phyloP scores from a whole-genome alignment of 2,113 vertebrate species.

The Cranoglanis bouderius region DNA sequence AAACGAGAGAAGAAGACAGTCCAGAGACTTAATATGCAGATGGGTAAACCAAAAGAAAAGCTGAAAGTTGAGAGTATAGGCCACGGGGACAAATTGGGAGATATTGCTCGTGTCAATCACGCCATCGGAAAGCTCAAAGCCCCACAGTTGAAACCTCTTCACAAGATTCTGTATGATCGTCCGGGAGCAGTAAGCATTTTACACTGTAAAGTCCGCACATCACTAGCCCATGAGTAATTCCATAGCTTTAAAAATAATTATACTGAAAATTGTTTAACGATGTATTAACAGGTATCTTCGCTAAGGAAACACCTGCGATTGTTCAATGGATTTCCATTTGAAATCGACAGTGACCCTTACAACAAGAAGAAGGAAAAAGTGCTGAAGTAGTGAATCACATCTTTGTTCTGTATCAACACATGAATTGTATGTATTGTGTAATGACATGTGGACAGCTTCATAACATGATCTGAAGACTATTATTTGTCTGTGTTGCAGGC shows the following conservation, averaged over 20 bases:
- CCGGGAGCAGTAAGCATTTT: slow-evolving; percentile 86
- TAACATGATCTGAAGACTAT: not conserved
- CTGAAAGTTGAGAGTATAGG: slow-evolving; percentile 86
- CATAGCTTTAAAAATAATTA: not conserved
- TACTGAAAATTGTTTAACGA: not conserved
- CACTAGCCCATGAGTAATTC: not conserved
- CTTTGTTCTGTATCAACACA: not conserved
- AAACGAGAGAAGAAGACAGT: slow-evolving; percentile 93
- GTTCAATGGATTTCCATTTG: slow-evolving; percentile 92
- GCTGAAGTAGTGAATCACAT: slow-evolving; percentile 77
- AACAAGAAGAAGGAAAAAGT: slow-evolving; percentile 89
- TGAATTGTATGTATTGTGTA: not conserved
- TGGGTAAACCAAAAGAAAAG: slow-evolving; percentile 83
- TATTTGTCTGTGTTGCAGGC: slow-evolving; percentile 54
- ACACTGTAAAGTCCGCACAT: not conserved
- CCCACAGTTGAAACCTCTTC: slow-evolving; percentile 88
- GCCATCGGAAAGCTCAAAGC: slow-evolving; percentile 91
- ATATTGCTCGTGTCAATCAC: slow-evolving; percentile 89
- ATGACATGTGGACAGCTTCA: not conserved
- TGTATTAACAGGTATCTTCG: slow-evolving; percentile 75
- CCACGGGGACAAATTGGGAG: slow-evolving; percentile 88
- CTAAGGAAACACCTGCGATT: slow-evolving; percentile 93
- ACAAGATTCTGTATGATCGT: slow-evolving; percentile 91
- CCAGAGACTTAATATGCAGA: slow-evolving; percentile 87
- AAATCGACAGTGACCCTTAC: slow-evolving; percentile 83